phyloP scores from a whole-genome alignment of 2,888 invertebrate species.

The Eupithecia pulchellata region DNA sequence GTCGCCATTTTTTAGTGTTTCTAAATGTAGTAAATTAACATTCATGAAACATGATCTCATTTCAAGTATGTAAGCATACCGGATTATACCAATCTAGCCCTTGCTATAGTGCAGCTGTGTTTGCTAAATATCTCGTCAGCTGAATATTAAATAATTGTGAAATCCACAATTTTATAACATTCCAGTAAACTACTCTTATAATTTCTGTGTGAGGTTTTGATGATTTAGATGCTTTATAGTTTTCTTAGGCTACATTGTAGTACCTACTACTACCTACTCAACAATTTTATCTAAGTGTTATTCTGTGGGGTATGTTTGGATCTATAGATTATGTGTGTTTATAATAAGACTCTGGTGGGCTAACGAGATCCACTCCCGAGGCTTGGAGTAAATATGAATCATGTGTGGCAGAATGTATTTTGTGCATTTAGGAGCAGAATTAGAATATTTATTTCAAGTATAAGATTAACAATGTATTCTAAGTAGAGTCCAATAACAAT shows the following conservation, averaged over 20 bases:
- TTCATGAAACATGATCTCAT: conserved; percentile 80
- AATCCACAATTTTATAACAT: conserved; percentile 71
- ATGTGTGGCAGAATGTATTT: conserved; percentile 71
- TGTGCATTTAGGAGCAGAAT: conserved; percentile 61
- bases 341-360: conserved; percentile 65
- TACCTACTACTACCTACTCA: conserved; percentile 53
- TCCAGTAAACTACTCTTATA: conserved; percentile 73
- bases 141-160: conserved; percentile 63
- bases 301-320: conserved; percentile 68
- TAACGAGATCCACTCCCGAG: conserved; percentile 44
- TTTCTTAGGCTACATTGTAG: conserved; percentile 68
- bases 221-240: conserved; percentile 77
- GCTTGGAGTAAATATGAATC: conserved; percentile 63
- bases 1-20: conserved; percentile 61
- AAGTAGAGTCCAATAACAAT: conserved; percentile 81
- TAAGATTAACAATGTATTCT: conserved; percentile 74
- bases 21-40: conserved; percentile 61
- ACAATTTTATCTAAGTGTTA: conserved; percentile 66
- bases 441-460: conserved; percentile 76
- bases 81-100: conserved; percentile 56
- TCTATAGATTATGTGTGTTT: conserved; percentile 67
- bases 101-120: conserved; percentile 54
- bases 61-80: conserved; percentile 66
- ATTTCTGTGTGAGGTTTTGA: conserved; percentile 73
- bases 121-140: conserved; percentile 55